phyloP scores from a whole-genome alignment of 2,113 vertebrate species.

The Tenrec ecaudatus region DNA sequence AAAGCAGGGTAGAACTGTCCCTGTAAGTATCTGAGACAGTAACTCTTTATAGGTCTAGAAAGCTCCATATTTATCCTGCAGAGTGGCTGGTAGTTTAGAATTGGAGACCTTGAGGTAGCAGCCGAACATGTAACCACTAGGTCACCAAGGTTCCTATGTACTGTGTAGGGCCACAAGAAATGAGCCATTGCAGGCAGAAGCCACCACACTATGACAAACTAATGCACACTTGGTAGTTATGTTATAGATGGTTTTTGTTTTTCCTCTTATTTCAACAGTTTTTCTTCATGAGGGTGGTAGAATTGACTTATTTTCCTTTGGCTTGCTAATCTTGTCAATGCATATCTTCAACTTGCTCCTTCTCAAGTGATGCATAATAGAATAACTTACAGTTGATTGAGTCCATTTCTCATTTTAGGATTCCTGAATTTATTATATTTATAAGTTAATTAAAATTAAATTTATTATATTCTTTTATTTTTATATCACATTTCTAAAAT shows the following conservation, averaged over 20 bases:
- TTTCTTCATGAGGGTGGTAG: neutral
- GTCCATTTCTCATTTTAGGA: neutral
- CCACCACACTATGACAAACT: too few relatives aligned
- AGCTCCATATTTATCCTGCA: too few relatives aligned
- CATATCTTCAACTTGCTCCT: neutral
- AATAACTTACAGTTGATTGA: neutral
- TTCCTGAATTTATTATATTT: neutral
- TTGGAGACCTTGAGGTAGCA: too few relatives aligned
- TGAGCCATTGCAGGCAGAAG: too few relatives aligned
- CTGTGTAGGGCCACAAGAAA: too few relatives aligned
- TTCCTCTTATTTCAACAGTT: neutral
- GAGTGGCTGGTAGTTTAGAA: too few relatives aligned
- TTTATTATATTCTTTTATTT: neutral
- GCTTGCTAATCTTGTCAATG: neutral
- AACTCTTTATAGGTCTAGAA: too few relatives aligned
- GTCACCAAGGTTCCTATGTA: too few relatives aligned
- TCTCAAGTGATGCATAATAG: neutral
- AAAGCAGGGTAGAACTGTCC: too few relatives aligned
- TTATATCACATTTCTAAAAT: neutral
- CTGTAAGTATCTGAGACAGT: too few relatives aligned
- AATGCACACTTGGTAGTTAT: too few relatives aligned
- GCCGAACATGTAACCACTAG: too few relatives aligned
- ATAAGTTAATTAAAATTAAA: neutral
- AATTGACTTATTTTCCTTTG: neutral
- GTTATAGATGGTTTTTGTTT: fast-evolving